Conservation (phyloP, 2,888 invertebrate species). For the Uropetala carovei region DNA sequence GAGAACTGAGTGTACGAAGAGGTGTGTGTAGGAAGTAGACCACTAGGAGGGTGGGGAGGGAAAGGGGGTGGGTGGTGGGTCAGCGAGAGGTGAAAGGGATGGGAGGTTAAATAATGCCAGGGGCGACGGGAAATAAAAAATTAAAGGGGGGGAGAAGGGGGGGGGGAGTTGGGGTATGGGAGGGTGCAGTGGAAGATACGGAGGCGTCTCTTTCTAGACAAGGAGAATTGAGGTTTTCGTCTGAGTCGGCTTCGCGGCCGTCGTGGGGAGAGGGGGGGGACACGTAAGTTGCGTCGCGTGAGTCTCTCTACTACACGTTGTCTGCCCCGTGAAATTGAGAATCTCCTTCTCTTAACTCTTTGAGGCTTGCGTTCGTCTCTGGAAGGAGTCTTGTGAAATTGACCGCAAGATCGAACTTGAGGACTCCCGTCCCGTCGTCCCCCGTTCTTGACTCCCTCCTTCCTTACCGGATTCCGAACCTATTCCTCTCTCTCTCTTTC, state of each 20-base stretch:
- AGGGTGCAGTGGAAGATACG: not conserved
- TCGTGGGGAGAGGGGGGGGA: no score
- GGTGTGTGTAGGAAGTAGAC: not conserved
- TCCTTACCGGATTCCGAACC: not conserved
- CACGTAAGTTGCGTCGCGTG: conserved; percentile 13
- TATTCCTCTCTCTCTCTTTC: not conserved
- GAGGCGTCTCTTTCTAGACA: not conserved
- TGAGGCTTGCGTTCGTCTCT: not conserved
- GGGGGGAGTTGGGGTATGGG: not conserved
- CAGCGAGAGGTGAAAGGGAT: not conserved
- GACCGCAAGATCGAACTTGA: not conserved
- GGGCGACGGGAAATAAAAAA: not conserved
- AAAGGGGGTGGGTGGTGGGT: not conserved
- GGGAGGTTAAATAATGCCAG: not conserved
- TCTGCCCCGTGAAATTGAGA: conserved; percentile 9
- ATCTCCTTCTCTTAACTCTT: not conserved
- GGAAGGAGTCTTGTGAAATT: not conserved
- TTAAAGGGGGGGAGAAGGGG: not conserved
- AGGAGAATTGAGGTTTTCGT: not conserved
- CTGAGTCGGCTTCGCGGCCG: not conserved
- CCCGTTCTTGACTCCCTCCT: not conserved
- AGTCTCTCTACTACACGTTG: not conserved
- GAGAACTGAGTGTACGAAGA: not conserved
- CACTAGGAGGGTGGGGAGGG: not conserved
- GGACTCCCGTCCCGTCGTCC: not conserved